Conservation (phyloP, 2,797 vertebrate genomes). For the Meda fulgida region DNA sequence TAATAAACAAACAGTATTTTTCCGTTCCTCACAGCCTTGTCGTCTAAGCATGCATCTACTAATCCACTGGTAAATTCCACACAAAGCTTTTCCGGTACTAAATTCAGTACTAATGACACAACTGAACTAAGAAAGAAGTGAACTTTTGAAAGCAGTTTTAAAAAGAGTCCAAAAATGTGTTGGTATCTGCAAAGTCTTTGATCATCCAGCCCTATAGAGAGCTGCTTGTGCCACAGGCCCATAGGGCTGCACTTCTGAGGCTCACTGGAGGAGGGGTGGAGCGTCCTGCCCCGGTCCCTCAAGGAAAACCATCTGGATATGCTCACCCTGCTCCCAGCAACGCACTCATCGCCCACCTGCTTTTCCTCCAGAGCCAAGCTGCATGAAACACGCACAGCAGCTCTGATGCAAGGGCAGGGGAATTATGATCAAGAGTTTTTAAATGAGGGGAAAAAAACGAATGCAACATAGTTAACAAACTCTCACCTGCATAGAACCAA, state of each 20-base stretch:
- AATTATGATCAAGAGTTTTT: slow-evolving; percentile 27
- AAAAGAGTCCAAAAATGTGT: slow-evolving; percentile 23
- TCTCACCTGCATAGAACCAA: background rate
- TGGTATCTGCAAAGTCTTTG: slow-evolving; percentile 59
- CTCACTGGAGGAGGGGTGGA: slow-evolving; percentile 61
- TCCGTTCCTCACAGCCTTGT: background rate
- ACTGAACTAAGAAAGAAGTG: background rate
- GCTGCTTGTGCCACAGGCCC: slow-evolving; percentile 56
- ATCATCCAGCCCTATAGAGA: slow-evolving; percentile 58
- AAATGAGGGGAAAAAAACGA: background rate
- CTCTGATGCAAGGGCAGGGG: slow-evolving; percentile 12
- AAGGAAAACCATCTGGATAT: slow-evolving; percentile 75
- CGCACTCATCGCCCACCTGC: slow-evolving; percentile 58
- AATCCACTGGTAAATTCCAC: background rate
- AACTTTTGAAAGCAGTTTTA: slow-evolving; percentile 17
- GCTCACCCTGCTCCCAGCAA: slow-evolving; percentile 43
- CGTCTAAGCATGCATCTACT: background rate
- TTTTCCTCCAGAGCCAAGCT: slow-evolving; percentile 18
- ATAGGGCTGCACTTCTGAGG: slow-evolving; percentile 58
- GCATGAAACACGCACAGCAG: slow-evolving; percentile 37
- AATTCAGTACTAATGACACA: background rate
- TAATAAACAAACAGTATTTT: background rate
- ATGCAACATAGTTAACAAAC: background rate
- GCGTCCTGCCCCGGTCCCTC: slow-evolving; percentile 58
- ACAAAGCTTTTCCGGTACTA: background rate